Conservation (phyloP, 2,888 invertebrate genomes). For the Euzetes globulus region DNA sequence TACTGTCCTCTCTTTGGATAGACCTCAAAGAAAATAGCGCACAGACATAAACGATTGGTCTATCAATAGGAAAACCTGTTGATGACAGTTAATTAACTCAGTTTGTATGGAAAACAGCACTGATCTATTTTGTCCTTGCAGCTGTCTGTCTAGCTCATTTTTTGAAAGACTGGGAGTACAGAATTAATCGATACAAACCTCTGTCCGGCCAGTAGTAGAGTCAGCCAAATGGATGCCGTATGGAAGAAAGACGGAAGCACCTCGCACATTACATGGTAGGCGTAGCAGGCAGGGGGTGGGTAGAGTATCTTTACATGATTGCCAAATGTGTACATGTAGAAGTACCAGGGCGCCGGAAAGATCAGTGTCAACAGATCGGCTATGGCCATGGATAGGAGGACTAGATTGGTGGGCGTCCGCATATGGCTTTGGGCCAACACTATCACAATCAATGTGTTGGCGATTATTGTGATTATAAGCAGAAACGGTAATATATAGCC, state of each 20-base stretch:
- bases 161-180: too few relatives aligned
- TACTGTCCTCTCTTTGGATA: too few relatives aligned
- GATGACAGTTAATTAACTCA: too few relatives aligned
- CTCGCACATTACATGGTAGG: conserved; percentile 56
- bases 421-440: conserved; percentile 83
- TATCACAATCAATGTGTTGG: conserved; percentile 81
- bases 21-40: too few relatives aligned
- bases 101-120: too few relatives aligned
- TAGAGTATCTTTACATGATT: conserved; percentile 73
- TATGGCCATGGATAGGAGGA: conserved; percentile 89
- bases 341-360: conserved; percentile 80
- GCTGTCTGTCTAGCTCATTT: too few relatives aligned
- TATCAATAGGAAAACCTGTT: too few relatives aligned
- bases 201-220: conserved; percentile 80
- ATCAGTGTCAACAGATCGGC: conserved; percentile 88
- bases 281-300: conserved; percentile 67
- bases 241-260: conserved; percentile 75
- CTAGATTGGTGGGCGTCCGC: conserved; percentile 84
- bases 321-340: conserved; percentile 84
- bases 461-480: conserved; percentile 74
- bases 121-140: too few relatives aligned
- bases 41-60: too few relatives aligned
- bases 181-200: conserved; percentile 58
- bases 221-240: conserved; percentile 88
- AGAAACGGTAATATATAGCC: conserved; percentile 76